Conservation (phyloP, 2,797 vertebrate species). For the Trachops cirrhosus region DNA sequence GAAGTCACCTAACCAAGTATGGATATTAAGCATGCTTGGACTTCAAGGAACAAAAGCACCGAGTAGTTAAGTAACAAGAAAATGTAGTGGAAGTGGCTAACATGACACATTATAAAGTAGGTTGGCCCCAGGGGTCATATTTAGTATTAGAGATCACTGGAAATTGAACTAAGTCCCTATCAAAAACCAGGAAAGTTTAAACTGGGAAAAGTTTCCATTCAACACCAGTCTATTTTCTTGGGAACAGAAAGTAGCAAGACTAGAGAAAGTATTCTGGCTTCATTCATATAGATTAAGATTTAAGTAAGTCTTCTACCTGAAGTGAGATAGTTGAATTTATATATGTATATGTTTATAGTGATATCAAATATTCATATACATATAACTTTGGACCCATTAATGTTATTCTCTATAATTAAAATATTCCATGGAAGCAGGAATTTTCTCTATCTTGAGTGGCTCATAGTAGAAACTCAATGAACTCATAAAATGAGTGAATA, state of each 20-base stretch:
- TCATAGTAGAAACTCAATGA: background rate
- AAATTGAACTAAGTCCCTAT: background rate
- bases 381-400: background rate
- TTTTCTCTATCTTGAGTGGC: background rate
- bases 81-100: background rate
- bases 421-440: background rate
- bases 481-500: background rate
- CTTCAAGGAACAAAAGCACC: background rate
- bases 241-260: background rate
- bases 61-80: background rate
- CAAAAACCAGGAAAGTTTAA: background rate
- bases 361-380: background rate
- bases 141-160: background rate
- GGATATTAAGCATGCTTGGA: background rate
- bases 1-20: background rate
- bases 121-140: rapidly evolving
- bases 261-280: background rate
- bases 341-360: background rate
- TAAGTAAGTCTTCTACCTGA: background rate
- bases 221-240: background rate
- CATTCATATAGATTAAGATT: background rate
- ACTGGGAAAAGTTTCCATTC: background rate
- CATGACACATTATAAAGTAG: background rate
- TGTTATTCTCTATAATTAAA: background rate
- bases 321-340: background rate